Base-by-base conservation (phyloP, 92 coral and sea anemone species). In the Siderastrea radians region DNA sequence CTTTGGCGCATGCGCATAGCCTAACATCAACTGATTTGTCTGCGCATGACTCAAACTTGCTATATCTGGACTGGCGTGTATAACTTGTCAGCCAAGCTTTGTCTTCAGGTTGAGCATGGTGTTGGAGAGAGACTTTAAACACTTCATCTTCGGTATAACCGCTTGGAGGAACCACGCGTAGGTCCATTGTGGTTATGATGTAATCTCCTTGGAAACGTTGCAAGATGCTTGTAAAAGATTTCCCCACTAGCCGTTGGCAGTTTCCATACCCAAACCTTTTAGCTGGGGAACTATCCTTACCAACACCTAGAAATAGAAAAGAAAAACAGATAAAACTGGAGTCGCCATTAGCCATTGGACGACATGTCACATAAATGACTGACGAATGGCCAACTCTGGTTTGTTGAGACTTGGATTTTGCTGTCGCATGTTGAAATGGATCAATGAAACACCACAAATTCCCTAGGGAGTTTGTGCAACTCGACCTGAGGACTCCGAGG, bases 1-100 rank as follows among this genome's bases (percentile, higher is more conserved):
- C 47, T 14, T 11, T 82, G 46, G 91, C 90, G 89, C 99, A 96
- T 73, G 99, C 94, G 94, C 99, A 96, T 2, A 94, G 86, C 79
- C 80, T 83, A 16, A 93, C 66, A 49, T 96, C 95, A 44, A 96
- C 96, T 59, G 86, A 85, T 15, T 87, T 80, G 59, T 96, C 99
- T 59, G 90, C 96, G 88, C 99, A 96, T 89, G 90, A 76, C 77
- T 92, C 88, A 86, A 94, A 96, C 83, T 77, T 86, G 88, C 93
- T 92, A 70, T 94, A 96, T 50, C 26, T 58, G 51, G 88, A 84
- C 82, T 75, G 65, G 5, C 88, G 88, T 7, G 46, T 76, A 47
- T 75, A 84, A 7, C 82, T 74, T 12, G 74, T 64, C 12, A 84
- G 8, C 73, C 74, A 14, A 46, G 75, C 88, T 9, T 70, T 70